A percentile compares a stretch with the other conserved stretches of the same genome.
Conservation (phyloP, 2,888 invertebrate genomes). For the Hedya salicella region DNA sequence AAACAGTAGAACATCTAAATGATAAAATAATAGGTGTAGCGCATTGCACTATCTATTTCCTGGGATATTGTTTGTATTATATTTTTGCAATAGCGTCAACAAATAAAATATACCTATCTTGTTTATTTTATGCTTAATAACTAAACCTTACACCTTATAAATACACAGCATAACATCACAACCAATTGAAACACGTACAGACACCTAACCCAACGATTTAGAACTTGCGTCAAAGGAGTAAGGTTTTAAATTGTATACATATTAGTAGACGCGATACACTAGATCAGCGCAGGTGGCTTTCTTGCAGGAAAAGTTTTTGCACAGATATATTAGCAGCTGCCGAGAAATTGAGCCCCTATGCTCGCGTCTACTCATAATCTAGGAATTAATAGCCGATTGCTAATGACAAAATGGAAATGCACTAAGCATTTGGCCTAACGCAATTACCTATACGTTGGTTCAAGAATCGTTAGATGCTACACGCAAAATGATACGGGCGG, state of each 20-base stretch:
- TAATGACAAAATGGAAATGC: slow-evolving; percentile 82
- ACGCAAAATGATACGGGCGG: slow-evolving; percentile 72
- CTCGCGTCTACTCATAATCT: slow-evolving; percentile 75
- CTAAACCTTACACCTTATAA: slow-evolving; percentile 37
- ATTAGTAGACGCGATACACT: slow-evolving; percentile 43
- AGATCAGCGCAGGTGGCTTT: slow-evolving; percentile 78
- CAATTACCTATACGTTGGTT: slow-evolving; percentile 62
- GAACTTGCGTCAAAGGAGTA: not conserved
- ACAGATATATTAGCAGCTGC: slow-evolving; percentile 76
- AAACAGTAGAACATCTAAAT: too few relatives aligned
- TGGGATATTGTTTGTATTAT: too few relatives aligned
- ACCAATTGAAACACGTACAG: slow-evolving; percentile 42
- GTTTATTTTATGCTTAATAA: slow-evolving; percentile 3
- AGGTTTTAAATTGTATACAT: slow-evolving; percentile 8
- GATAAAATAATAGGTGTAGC: too few relatives aligned
- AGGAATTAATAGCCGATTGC: slow-evolving; percentile 80
- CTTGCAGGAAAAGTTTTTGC: slow-evolving; percentile 79
- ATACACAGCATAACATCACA: slow-evolving; percentile 32
- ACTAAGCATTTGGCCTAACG: slow-evolving; percentile 73
- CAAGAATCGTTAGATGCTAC: slow-evolving; percentile 64
- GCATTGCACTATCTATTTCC: too few relatives aligned
- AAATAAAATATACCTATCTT: too few relatives aligned
- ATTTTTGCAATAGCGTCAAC: too few relatives aligned
- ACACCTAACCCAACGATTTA: not conserved
- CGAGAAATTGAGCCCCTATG: slow-evolving; percentile 82